Percentiles rank a stretch among this genome's conserved stretches.
Conservation (phyloP, 2,888 invertebrate species). For the Hipparchia sbordonii region DNA sequence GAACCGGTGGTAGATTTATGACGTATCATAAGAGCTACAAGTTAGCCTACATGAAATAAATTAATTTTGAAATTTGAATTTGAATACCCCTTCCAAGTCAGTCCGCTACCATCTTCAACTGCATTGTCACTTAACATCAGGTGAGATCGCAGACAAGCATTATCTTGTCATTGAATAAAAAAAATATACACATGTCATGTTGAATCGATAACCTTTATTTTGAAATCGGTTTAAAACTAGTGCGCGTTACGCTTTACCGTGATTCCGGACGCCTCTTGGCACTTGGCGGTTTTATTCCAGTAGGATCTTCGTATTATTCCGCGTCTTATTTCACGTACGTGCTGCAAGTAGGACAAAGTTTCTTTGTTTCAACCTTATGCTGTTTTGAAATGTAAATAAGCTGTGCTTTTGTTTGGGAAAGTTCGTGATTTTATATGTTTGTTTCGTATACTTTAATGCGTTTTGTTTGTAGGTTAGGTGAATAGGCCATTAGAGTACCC, state of each 20-base stretch:
- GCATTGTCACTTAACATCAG: too few species aligned
- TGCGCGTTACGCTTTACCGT: constrained; percentile 13
- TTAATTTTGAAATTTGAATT: too few species aligned
- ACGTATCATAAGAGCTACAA: too few species aligned
- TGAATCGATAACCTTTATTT: too few species aligned
- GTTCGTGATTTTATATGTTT: constrained; percentile 25
- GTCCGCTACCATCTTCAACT: too few species aligned
- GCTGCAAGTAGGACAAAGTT: constrained; percentile 38
- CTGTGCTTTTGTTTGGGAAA: constrained; percentile 26
- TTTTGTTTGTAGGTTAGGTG: constrained; percentile 9
- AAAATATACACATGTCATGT: too few species aligned
- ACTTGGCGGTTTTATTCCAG: constrained; percentile 39
- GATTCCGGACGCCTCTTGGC: constrained; percentile 33
- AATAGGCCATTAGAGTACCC: background rate
- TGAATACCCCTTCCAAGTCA: too few species aligned
- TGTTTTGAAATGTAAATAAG: constrained; percentile 40
- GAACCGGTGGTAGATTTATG: too few species aligned
- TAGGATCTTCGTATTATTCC: constrained; percentile 38
- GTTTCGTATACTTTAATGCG: constrained; percentile 5
- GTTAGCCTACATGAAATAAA: too few species aligned
- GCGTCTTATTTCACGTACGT: constrained; percentile 38
- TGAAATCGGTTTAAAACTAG: background rate
- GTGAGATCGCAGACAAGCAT: too few species aligned
- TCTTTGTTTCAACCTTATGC: constrained; percentile 39
- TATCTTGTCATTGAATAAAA: too few species aligned